Base-by-base conservation (phyloP, 2,113 vertebrate species). In the Edolisoma coerulescens region DNA sequence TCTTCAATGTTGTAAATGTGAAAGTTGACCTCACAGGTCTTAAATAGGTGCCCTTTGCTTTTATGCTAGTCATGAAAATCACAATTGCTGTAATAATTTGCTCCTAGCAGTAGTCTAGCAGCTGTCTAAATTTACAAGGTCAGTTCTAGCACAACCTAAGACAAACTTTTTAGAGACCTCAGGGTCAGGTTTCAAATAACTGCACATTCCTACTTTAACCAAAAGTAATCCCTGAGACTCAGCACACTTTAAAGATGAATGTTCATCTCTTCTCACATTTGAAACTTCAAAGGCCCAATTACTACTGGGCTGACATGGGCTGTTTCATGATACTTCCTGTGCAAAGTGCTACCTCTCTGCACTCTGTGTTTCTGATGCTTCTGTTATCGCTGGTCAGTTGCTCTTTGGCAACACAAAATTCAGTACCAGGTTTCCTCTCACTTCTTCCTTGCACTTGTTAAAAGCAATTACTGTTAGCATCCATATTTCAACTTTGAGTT, bases 101-200 rank as follows among this genome's bases (percentile, higher is more conserved):
- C 97, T 98, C 95, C 96, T 87, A 96, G 96, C 90, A n/a, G 84
- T 96, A 95, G 94, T 78, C 93, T 92, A 94, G 93, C 98, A 98
- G 98, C 98, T 98, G 97, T 98, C 97, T 97, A 97, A 98, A 98
- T 98, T 97, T 97, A 97, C 97, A 97, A 97, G 98, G 98, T 98
- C 98, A 98, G 89, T 86, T 94, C 86, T 56, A 83, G 81, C 93
- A 93, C 96, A 84, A 80, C 97, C 95, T 90, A 96, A 97, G 93
- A 96, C 96, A 97, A 93, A 87, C 91, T 86, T 96, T 96, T 97
- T 65, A 96, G 96, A 97, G 96, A 97, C 97, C 92, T 91, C 27
- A 56, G 96, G 96, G 97, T 98, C 98, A 97, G 93, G 97, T 98
- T 98, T 98, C 98, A 97, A 97, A 95, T 97, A 97, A 97, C 97